phyloP scores from a whole-genome alignment of 2,113 vertebrate genomes.

The Elephas maximus region DNA sequence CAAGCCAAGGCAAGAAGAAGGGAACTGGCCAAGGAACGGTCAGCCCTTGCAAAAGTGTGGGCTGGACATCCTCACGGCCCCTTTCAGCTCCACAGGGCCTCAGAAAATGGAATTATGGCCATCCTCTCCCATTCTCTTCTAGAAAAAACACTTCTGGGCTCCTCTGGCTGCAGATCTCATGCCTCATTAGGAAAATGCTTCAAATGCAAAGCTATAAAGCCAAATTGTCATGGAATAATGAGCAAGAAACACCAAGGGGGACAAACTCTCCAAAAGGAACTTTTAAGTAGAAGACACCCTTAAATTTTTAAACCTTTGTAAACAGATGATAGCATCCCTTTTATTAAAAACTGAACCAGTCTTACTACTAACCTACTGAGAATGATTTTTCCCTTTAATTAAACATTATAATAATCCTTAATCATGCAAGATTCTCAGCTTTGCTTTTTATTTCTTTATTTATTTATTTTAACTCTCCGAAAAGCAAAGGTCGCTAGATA shows the following conservation, averaged over 20 bases:
- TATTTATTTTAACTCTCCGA: not conserved
- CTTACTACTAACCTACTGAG: not conserved
- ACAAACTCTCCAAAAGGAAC: not conserved
- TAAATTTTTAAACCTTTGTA: not conserved
- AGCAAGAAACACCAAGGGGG: not conserved
- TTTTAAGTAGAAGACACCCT: not conserved
- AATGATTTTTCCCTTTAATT: slow-evolving; percentile 28
- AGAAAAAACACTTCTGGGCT: not conserved
- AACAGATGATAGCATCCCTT: not conserved
- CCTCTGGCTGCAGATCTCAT: not conserved
- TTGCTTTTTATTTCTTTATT: not conserved
- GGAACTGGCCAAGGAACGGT: not conserved
- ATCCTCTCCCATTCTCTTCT: not conserved
- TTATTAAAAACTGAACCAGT: not conserved
- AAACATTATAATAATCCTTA: slow-evolving; percentile 61
- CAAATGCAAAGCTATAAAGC: not conserved
- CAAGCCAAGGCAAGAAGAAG: not conserved
- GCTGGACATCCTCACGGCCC: not conserved
- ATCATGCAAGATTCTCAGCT: slow-evolving; percentile 47
- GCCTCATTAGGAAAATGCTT: not conserved
- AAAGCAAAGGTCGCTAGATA: slow-evolving; percentile 71
- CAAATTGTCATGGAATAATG: not conserved
- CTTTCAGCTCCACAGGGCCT: not conserved
- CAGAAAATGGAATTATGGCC: not conserved
- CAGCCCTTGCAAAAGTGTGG: not conserved